Percentiles rank a stretch among this genome's conserved stretches.
Conservation (phyloP, 1,140 invertebrate genomes). For the Apis laboriosa region DNA sequence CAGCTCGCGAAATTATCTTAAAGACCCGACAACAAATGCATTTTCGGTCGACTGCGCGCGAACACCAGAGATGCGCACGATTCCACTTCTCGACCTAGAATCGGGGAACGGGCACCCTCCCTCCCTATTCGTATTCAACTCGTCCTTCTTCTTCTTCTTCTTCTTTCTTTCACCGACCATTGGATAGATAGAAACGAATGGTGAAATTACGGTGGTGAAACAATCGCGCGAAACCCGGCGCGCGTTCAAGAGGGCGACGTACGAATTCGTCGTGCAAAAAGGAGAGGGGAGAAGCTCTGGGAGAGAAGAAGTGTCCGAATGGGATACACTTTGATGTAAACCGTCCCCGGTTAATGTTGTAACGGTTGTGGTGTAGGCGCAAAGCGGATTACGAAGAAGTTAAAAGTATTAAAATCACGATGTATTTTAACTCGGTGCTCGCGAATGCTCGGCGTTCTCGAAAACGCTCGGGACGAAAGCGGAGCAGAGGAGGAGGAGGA, state of each 20-base stretch:
- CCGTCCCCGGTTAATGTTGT: slow-evolving; percentile 2
- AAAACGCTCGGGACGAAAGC: not conserved
- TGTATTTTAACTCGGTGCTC: slow-evolving; percentile 70
- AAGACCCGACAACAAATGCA: slow-evolving; percentile 31
- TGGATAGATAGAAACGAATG: slow-evolving; percentile 17
- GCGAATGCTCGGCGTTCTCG: slow-evolving; percentile 52
- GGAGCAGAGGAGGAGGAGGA: slow-evolving; percentile 14
- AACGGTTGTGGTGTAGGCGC: slow-evolving; percentile 42
- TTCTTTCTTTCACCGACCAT: not conserved
- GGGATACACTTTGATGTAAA: not conserved
- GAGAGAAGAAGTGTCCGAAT: slow-evolving; percentile 23
- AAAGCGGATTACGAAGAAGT: slow-evolving; percentile 78
- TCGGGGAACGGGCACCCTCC: not conserved
- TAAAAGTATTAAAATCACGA: slow-evolving; percentile 80
- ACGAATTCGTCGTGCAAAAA: not conserved
- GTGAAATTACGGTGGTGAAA: slow-evolving; percentile 50
- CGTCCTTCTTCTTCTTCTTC: too few relatives aligned
- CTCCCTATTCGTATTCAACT: not conserved
- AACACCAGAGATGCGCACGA: not conserved
- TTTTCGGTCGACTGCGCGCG: slow-evolving; percentile 19
- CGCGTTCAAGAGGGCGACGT: not conserved
- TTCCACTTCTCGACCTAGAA: slow-evolving; percentile 50
- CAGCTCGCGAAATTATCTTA: slow-evolving; percentile 48
- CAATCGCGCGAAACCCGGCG: slow-evolving; percentile 9
- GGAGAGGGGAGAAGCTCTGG: not conserved